Evolutionary conservation across 2,797 vertebrate species (phyloP), one percentile per base, ranked within the genome.

Genomic region (Spatula versicolor): DNA sequence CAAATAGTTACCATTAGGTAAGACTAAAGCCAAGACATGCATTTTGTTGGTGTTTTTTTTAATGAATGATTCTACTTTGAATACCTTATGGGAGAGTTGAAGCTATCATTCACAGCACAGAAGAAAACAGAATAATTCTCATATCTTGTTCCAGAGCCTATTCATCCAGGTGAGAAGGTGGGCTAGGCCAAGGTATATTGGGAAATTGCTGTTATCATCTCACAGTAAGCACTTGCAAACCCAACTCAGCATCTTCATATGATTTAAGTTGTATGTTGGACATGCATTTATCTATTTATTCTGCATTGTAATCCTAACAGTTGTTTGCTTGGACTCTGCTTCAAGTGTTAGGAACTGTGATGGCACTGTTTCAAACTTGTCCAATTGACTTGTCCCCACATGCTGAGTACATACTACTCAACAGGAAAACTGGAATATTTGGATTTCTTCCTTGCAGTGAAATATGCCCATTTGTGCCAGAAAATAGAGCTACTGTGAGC

Each of bases 1-100:
- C 98, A 99, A 97, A 99, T 99, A 89, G 96, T 99, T 83, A 99
- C 99, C 19, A 99, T 99, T 97, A 99, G 99, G 99, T 99, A 96
- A 97, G 95, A 90, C 13, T 55, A 73, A 48, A 60, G 17, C 13
- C 7, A 10, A 80, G 48, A 41, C 6, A 12, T 2, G 10, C 11
- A 8, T 94, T 93, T 75, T 86, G 28, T 62, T 87, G 46, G 21
- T 9, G 4, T 1, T 21, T 26, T 78, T 87, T 78, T 86, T 50
- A 64, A 28, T 75, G 8, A 92, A 43, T 23, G 31, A 19, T 71
- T 71, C 87, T 73, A 28, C 20, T 86, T 87, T 16, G 17, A n/a
- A 41, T 79, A 45, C 19, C 5, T 13, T 2, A 10, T 43, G 30
- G 23, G 31, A 81, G 76, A 66, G 19, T 31, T 76, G 39, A 78